phyloP scores from a whole-genome alignment of 2,888 invertebrate genomes.

The Thecocarcelia acutangulata region DNA sequence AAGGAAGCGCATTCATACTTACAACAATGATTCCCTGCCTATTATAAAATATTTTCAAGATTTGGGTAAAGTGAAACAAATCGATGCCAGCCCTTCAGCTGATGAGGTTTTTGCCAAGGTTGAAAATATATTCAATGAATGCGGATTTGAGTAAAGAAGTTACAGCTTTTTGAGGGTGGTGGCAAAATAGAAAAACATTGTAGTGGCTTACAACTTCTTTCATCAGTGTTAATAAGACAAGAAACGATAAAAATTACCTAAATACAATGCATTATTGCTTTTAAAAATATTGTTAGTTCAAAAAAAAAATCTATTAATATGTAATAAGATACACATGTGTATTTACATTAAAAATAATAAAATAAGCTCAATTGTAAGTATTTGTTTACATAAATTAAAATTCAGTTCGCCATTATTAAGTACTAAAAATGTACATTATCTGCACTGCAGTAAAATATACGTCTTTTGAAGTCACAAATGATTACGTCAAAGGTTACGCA shows the following conservation, averaged over 20 bases:
- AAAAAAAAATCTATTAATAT: constrained; percentile 45
- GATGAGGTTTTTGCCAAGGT: constrained; percentile 86
- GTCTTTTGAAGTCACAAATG: no score
- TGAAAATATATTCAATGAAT: constrained; percentile 81
- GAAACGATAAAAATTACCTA: background rate
- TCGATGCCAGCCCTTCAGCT: constrained; percentile 87
- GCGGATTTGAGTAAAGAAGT: constrained; percentile 73
- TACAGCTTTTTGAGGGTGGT: constrained; percentile 24
- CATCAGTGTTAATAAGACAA: constrained; percentile 17
- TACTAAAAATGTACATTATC: background rate
- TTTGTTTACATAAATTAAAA: background rate
- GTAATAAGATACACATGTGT: constrained; percentile 9
- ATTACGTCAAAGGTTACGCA: background rate
- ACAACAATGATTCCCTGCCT: constrained; percentile 92
- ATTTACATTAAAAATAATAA: constrained; percentile 45
- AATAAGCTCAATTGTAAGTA: constrained; percentile 49
- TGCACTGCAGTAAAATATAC: background rate
- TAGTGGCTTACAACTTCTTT: constrained; percentile 49
- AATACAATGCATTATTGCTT: constrained; percentile 33
- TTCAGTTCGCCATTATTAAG: no score
- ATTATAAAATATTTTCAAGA: constrained; percentile 92
- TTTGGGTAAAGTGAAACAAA: constrained; percentile 86
- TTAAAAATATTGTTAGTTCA: constrained; percentile 51
- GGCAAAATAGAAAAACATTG: constrained; percentile 47
- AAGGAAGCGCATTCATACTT: constrained; percentile 93